Percentiles rank a stretch among this genome's conserved stretches.
Conservation (phyloP, 2,113 vertebrate species). For the Panthera leo region DNA sequence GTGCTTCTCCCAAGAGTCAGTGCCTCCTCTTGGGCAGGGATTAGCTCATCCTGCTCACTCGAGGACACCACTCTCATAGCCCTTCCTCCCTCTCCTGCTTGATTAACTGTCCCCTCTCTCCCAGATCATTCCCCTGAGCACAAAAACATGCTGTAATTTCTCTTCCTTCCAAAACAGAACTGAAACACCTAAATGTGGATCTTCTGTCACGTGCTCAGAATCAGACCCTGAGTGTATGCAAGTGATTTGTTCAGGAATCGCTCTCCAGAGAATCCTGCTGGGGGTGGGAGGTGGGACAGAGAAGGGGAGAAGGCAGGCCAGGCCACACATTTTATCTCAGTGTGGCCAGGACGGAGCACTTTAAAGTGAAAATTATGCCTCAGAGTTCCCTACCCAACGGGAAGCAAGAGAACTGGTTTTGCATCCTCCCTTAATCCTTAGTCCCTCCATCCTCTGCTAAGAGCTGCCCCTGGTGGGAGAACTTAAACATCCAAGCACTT, state of each 20-base stretch:
- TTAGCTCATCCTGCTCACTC: not conserved
- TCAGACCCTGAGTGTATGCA: not conserved
- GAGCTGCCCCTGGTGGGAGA: not conserved
- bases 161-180: not conserved
- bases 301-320: not conserved
- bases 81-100: not conserved
- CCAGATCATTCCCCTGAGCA: not conserved
- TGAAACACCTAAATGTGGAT: not conserved
- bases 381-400: not conserved
- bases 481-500: not conserved
- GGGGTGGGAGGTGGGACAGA: not conserved
- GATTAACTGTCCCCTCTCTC: too few species aligned
- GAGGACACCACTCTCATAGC: not conserved
- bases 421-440: not conserved
- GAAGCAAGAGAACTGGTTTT: not conserved
- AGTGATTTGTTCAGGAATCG: not conserved
- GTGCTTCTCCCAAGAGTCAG: not conserved
- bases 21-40: not conserved
- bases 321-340: not conserved
- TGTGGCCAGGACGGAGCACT: accelerated
- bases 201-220: not conserved
- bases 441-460: not conserved
- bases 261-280: not conserved
- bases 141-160: not conserved
- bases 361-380: not conserved